These are phyloP conservation scores for Terrapene triunguis DNA, from an alignment of 2,113 vertebrate species.

Conservation along the genomic window DNA sequence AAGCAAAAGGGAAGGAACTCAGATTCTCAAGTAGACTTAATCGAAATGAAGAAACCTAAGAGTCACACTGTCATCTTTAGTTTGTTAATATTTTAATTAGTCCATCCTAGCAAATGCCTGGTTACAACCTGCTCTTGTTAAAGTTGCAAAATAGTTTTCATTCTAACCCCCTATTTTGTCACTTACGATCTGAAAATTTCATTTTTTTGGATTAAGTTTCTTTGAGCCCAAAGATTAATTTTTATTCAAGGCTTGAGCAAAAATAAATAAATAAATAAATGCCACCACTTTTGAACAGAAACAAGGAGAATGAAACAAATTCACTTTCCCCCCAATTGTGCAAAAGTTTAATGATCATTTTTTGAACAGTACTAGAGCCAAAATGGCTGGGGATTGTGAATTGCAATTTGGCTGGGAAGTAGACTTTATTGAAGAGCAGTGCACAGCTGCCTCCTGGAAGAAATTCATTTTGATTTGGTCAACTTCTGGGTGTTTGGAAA, in stretches of 20 bases:
- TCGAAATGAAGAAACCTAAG: not conserved
- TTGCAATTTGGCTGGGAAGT: not conserved
- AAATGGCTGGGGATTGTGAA: not conserved
- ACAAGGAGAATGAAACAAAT: not conserved
- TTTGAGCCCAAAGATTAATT: slow-evolving; percentile 24
- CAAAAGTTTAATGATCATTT: not conserved
- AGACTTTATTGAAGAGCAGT: not conserved
- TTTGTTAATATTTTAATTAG: slow-evolving; percentile 45
- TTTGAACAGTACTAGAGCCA: not conserved
- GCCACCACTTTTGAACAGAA: accelerated
- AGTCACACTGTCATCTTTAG: not conserved
- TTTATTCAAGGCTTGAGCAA: not conserved
- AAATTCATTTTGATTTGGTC: not conserved
- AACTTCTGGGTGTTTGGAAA: accelerated
- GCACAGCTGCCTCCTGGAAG: accelerated
- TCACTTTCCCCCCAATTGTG: not conserved
- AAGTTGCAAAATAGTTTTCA: not conserved
- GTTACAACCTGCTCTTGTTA: slow-evolving; percentile 32
- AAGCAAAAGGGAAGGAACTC: not conserved
- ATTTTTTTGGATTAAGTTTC: not conserved
- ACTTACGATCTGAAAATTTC: not conserved
- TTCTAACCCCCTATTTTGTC: slow-evolving; percentile 19
- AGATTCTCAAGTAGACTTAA: too few species aligned
- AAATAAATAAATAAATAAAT: not conserved
- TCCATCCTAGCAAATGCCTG: not conserved